Conservation (phyloP, 2,113 vertebrate genomes). For the Ranitomeya variabilis region DNA sequence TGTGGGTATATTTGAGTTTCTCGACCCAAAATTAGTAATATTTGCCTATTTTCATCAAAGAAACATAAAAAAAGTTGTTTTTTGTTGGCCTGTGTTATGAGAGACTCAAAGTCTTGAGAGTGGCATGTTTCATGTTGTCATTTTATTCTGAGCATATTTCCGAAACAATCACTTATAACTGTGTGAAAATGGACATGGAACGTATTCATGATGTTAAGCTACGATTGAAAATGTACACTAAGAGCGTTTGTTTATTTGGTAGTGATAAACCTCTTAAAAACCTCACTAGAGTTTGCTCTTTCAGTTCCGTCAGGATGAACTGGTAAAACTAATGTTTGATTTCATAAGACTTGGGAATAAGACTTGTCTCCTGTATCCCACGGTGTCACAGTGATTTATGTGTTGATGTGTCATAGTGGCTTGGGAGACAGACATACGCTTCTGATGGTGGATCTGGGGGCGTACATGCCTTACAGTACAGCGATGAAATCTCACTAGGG, state of each 20-base stretch:
- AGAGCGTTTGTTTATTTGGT: not conserved
- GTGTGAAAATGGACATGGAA: too few species aligned
- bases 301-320: not conserved
- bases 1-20: too few species aligned
- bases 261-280: not conserved
- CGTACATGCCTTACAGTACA: not conserved
- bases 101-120: too few species aligned
- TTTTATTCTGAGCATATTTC: too few species aligned
- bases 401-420: constrained; percentile 2
- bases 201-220: not conserved
- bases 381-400: not conserved
- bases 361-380: not conserved
- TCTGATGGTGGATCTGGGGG: not conserved
- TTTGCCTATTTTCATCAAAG: too few species aligned
- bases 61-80: too few species aligned
- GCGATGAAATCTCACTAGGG: not conserved
- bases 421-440: not conserved
- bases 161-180: too few species aligned
- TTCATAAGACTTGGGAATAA: not conserved
- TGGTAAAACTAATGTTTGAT: constrained; percentile 4
- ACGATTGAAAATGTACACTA: too few species aligned
- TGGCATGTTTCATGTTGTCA: too few species aligned
- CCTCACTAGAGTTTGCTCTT: not conserved
- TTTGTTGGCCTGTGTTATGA: too few species aligned
- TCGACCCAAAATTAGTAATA: too few species aligned